Conservation (phyloP, 2,888 invertebrate species). For the Pegoplata infirma region DNA sequence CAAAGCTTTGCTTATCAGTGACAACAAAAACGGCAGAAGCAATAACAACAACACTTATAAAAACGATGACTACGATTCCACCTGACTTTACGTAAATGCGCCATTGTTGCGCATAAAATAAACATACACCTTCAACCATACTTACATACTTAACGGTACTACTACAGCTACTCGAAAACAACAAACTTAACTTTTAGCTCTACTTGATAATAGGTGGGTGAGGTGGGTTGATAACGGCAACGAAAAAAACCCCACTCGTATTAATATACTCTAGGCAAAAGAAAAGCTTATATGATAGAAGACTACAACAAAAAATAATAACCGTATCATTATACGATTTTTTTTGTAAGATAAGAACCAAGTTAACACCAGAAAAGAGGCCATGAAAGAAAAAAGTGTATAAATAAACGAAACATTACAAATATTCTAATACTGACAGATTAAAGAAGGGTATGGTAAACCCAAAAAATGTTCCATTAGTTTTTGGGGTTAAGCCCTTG, state of each 20-base stretch:
- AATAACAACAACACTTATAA: constrained; percentile 4
- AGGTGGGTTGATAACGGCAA: not conserved
- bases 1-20: constrained; percentile 57
- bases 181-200: constrained; percentile 26
- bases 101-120: constrained; percentile 11
- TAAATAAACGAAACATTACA: constrained; percentile 6
- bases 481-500: constrained; percentile 45
- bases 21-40: constrained; percentile 21
- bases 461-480: constrained; percentile 3
- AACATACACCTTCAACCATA: constrained; percentile 15
- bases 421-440: constrained; percentile 38
- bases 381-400: constrained; percentile 8
- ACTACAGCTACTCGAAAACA: not conserved
- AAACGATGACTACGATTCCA: constrained; percentile 26
- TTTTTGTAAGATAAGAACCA: constrained; percentile 45
- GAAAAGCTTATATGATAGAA: constrained; percentile 48
- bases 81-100: constrained; percentile 44
- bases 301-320: not conserved
- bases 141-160: not conserved
- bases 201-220: not conserved
- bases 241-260: not conserved
- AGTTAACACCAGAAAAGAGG: constrained; percentile 9
- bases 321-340: constrained; percentile 18
- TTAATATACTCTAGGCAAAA: constrained; percentile 15
- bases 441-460: constrained; percentile 26